Evolutionary conservation across 2,888 invertebrate species (phyloP), one percentile per base, ranked within the genome.

Genomic region (Disparrhopalites patrizii): DNA sequence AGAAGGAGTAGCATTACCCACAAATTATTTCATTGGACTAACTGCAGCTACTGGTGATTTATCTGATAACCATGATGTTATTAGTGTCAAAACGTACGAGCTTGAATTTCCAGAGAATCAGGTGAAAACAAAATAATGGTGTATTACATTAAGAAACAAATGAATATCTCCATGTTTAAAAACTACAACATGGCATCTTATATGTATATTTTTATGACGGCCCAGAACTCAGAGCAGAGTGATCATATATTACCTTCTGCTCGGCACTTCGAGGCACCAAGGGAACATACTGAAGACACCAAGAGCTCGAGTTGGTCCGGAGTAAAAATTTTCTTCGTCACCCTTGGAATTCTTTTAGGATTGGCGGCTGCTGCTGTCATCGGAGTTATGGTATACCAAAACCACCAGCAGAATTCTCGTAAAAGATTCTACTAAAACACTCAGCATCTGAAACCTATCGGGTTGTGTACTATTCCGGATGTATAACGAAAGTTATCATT

Each of bases 21-120:
- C 96, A 0, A 94, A 94, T 0, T 98, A 97, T 81, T 95, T 85
- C 81, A 89, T 96, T 79, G 99, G 99, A 1, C 83, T 93, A 3
- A 89, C 95, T 0, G 94, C 99, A 0, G 95, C 95, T 1, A 99
- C 99, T 0, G 99, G 99, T 1, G 97, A 99, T 79, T 82, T 99
- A 51, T 88, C 91, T 68, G 99, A 99, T 82, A 94, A 91, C 80
- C 99, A 99, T 80, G 98, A 99, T 80, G 85, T 99, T 69, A 83
- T 93, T 69, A 88, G 93, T 1, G 84, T 99, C 68, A 91, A 93
- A 81, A 85, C 96, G 77, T 98, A 90, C 78, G 95, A 98, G 79
- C 82, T 98, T 66, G 95, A 96, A 77, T 80, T 87, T 62, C 84
- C 62, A 15, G 62, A 31, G 2, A 30, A 50, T 31, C 43, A 38